Evolutionary conservation across 2,113 vertebrate species (phyloP).

Genomic region (Sapayoa aenigma): DNA sequence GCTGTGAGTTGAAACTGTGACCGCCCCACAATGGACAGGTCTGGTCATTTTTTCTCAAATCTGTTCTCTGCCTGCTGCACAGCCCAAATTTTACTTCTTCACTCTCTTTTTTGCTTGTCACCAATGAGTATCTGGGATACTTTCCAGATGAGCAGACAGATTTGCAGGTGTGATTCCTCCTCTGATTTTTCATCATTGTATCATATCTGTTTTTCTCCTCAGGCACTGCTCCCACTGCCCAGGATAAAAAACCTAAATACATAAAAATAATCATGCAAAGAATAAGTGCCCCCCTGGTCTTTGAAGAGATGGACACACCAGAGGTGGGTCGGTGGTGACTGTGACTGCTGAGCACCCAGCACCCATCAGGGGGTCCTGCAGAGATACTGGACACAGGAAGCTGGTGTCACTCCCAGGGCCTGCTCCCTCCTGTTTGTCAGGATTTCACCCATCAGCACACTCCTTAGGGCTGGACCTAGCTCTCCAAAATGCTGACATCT

Average conservation of each 20-base stretch:
- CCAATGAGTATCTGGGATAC: neutral
- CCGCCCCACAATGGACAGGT: constrained; percentile 8
- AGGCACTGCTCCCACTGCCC: neutral
- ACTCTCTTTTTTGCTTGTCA: neutral
- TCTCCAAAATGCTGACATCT: neutral
- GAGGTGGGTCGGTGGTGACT: rapidly evolving
- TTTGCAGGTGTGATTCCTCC: constrained; percentile 9
- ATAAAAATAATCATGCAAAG: neutral
- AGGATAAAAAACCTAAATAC: neutral
- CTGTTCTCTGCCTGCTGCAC: neutral
- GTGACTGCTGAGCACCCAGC: rapidly evolving
- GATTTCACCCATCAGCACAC: neutral
- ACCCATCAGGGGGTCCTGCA: neutral
- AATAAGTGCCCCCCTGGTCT: neutral
- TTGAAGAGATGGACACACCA: neutral
- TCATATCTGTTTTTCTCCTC: neutral
- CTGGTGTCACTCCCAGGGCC: neutral
- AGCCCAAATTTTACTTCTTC: neutral
- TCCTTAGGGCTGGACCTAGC: neutral
- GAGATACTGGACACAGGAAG: neutral
- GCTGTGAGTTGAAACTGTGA: neutral
- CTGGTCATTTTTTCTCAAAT: neutral
- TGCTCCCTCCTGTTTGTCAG: neutral
- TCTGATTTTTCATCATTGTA: neutral
- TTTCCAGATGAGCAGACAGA: neutral